Evolutionary conservation across 2,888 invertebrate genomes (phyloP).

Genomic region (Mystacides longicornis): DNA sequence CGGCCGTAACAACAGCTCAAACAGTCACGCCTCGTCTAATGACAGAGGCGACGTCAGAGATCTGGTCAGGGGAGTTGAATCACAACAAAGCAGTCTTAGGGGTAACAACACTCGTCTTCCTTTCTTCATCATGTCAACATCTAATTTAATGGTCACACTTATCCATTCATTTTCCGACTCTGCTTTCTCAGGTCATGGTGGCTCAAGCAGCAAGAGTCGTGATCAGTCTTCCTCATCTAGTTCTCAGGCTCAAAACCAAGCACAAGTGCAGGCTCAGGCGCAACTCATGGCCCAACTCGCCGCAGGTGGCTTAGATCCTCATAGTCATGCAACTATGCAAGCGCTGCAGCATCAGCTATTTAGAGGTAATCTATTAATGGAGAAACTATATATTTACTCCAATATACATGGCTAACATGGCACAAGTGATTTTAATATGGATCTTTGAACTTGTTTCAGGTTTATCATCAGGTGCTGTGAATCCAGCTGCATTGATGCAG

Average conservation of each 20-base stretch:
- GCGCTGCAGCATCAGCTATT: conserved; percentile 78
- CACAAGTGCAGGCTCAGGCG: conserved; percentile 34
- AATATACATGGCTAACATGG: no score
- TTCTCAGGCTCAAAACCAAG: conserved; percentile 34
- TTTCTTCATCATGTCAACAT: not conserved
- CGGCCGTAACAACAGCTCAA: conserved; percentile 17
- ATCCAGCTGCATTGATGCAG: conserved; percentile 75
- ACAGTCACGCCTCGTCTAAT: conserved; percentile 18
- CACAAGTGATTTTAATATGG: not conserved
- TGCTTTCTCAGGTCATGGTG: conserved; percentile 14
- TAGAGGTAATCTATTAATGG: conserved; percentile 64
- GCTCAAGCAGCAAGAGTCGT: conserved; percentile 16
- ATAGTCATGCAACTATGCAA: conserved; percentile 69
- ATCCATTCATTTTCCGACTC: no score
- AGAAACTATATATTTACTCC: no score
- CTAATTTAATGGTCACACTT: not conserved
- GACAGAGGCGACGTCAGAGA: conserved; percentile 20
- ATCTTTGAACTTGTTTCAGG: conserved; percentile 34
- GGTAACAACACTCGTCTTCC: not conserved
- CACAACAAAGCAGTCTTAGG: conserved; percentile 9
- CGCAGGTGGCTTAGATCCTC: conserved; percentile 39
- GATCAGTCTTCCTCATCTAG: conserved; percentile 16
- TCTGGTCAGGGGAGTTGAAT: conserved; percentile 14
- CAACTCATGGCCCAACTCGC: conserved; percentile 47
- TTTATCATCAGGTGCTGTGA: conserved; percentile 50